Evolutionary conservation across 1,140 invertebrate genomes (phyloP).

Genomic region (Anastrepha obliqua): DNA sequence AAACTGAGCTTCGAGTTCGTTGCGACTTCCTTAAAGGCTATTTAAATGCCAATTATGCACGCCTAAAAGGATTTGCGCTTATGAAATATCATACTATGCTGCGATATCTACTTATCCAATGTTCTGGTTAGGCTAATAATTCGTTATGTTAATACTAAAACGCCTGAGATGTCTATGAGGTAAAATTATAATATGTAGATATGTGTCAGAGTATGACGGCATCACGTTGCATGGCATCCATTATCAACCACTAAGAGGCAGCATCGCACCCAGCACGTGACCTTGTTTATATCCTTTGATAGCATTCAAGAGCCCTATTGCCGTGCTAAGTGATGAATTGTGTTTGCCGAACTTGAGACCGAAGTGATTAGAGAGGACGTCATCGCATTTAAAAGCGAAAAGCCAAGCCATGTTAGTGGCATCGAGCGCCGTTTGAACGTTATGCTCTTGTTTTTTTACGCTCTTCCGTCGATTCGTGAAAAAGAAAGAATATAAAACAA

Average conservation of each 20-base stretch:
- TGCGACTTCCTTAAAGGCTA: constrained; percentile 22
- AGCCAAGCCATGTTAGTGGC: constrained; percentile 48
- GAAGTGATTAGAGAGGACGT: constrained; percentile 33
- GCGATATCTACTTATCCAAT: constrained; percentile 44
- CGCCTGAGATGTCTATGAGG: constrained; percentile 7
- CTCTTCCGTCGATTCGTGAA: constrained; percentile 8
- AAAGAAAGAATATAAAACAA: constrained; percentile 3
- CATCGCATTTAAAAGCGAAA: constrained; percentile 32
- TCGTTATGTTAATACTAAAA: constrained; percentile 33
- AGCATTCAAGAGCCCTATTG: constrained; percentile 51
- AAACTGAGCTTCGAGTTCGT: constrained; percentile 1
- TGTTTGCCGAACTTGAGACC: constrained; percentile 19
- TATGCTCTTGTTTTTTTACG: constrained; percentile 42
- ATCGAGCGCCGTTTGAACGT: constrained; percentile 24
- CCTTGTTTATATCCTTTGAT: constrained; percentile 46
- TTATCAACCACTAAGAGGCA: constrained; percentile 52
- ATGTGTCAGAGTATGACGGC: neutral
- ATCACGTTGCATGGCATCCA: constrained; percentile 21
- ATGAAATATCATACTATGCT: constrained; percentile 41
- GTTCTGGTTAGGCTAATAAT: constrained; percentile 49
- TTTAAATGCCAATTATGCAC: constrained; percentile 48
- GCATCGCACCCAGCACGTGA: constrained; percentile 36
- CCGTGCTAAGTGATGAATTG: constrained; percentile 49
- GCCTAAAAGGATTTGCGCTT: constrained; percentile 48
- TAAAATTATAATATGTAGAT: neutral